Conservation (phyloP, 1,140 invertebrate species). For the Dinoponera quadriceps region DNA sequence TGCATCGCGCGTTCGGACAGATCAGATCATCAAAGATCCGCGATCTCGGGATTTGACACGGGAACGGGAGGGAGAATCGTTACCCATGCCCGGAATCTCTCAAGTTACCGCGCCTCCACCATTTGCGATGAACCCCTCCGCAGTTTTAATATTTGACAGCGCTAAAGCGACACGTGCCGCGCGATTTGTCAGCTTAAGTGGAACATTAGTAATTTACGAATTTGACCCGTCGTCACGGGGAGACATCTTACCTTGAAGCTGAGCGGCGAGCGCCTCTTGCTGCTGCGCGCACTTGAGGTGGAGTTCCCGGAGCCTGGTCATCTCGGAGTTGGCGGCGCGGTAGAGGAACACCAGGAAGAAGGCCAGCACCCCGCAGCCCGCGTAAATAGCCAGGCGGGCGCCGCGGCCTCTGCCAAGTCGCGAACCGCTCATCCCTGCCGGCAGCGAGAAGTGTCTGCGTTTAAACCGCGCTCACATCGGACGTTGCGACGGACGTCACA, state of each 20-base stretch:
- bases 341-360: constrained; percentile 82
- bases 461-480: not conserved
- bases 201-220: not conserved
- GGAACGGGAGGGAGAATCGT: too few relatives aligned
- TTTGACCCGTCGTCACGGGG: not conserved
- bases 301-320: constrained; percentile 81
- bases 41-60: too few relatives aligned
- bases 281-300: constrained; percentile 83
- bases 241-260: constrained; percentile 82
- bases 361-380: constrained; percentile 76
- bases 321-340: constrained; percentile 81
- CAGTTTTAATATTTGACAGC: too few relatives aligned
- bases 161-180: too few relatives aligned
- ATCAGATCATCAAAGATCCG: too few relatives aligned
- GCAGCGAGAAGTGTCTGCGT: constrained; percentile 28
- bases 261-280: constrained; percentile 83
- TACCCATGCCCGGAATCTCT: too few relatives aligned
- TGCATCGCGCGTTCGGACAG: too few relatives aligned
- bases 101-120: too few relatives aligned
- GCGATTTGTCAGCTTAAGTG: constrained; percentile 9
- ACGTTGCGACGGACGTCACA: not conserved
- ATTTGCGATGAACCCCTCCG: too few relatives aligned
- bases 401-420: constrained; percentile 83
- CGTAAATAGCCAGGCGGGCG: constrained; percentile 82
- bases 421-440: constrained; percentile 83